Evolutionary conservation across 2,113 vertebrate genomes (phyloP).

Genomic region (Acanthochromis polyacanthus): DNA sequence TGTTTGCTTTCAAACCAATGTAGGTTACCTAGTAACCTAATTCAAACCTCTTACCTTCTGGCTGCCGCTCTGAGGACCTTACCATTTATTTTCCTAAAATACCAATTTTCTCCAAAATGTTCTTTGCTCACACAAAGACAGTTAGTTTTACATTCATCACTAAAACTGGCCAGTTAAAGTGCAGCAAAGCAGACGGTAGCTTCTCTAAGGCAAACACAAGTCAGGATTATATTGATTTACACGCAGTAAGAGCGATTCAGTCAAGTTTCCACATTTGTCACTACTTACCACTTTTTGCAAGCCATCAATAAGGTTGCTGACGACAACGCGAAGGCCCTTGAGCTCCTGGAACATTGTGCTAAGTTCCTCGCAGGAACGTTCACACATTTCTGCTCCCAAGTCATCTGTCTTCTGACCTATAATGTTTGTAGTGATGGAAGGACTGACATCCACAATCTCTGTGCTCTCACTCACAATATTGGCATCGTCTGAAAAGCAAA

Average conservation of each 20-base stretch:
- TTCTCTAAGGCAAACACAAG: slow-evolving; percentile 43
- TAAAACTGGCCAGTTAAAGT: background rate
- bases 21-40: slow-evolving; percentile 71
- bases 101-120: slow-evolving; percentile 32
- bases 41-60: slow-evolving; percentile 36
- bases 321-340: slow-evolving; percentile 90
- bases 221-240: slow-evolving; percentile 26
- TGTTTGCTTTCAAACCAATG: slow-evolving; percentile 72
- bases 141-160: slow-evolving; percentile 28
- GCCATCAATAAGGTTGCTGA: slow-evolving; percentile 93
- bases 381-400: slow-evolving; percentile 87
- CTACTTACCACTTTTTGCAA: slow-evolving; percentile 92
- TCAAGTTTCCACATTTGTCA: background rate
- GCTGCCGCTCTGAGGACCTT: slow-evolving; percentile 4
- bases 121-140: slow-evolving; percentile 15
- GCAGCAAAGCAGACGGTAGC: slow-evolving; percentile 20
- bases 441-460: slow-evolving; percentile 89
- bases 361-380: slow-evolving; percentile 95
- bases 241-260: background rate
- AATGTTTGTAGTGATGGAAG: slow-evolving; percentile 86
- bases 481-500: slow-evolving; percentile 84
- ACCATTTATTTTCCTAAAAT: slow-evolving; percentile 56
- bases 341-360: slow-evolving; percentile 93
- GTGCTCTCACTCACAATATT: slow-evolving; percentile 90
- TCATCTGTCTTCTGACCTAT: slow-evolving; percentile 85